A percentile compares a stretch with the other conserved stretches of the same genome.
Conservation (phyloP, 2,888 invertebrate species). For the Eurois occulta region DNA sequence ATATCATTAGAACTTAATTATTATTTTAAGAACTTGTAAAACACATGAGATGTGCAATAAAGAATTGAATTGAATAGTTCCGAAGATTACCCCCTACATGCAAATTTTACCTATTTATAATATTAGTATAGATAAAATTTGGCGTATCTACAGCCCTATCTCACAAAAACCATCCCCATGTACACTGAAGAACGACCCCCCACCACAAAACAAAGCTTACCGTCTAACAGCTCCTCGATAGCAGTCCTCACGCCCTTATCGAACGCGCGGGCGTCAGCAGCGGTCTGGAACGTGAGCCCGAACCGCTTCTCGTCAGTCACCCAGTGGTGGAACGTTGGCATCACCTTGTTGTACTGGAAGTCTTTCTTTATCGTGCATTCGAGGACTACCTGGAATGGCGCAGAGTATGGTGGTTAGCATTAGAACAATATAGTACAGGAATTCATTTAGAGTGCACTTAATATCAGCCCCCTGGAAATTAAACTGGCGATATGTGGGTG, state of each 20-base stretch:
- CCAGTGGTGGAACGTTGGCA: slow-evolving; percentile 99
- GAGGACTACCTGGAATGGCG: slow-evolving; percentile 94
- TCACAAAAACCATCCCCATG: neutral
- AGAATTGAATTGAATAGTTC: too few species aligned
- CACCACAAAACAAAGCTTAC: slow-evolving; percentile 88
- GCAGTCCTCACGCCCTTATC: slow-evolving; percentile 97
- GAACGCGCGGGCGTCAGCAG: slow-evolving; percentile 98
- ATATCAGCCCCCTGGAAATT: too few species aligned
- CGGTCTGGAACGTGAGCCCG: slow-evolving; percentile 98
- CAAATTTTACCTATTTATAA: too few species aligned
- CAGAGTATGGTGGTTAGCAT: neutral
- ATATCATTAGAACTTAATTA: too few species aligned
- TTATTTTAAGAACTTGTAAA: too few species aligned
- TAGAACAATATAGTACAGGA: neutral
- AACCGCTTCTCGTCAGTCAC: slow-evolving; percentile 98
- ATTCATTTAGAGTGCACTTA: too few species aligned
- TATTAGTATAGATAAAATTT: too few species aligned
- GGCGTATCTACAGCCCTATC: too few species aligned
- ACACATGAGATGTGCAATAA: too few species aligned
- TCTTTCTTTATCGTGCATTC: slow-evolving; percentile 98
- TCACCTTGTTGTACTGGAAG: slow-evolving; percentile 99
- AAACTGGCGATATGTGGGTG: too few species aligned
- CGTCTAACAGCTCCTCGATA: slow-evolving; percentile 97
- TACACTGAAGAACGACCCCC: slow-evolving; percentile 40
- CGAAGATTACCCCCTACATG: too few species aligned